Evolutionary conservation across 2,888 invertebrate species (phyloP).

Genomic region (Panzeria rudis): DNA sequence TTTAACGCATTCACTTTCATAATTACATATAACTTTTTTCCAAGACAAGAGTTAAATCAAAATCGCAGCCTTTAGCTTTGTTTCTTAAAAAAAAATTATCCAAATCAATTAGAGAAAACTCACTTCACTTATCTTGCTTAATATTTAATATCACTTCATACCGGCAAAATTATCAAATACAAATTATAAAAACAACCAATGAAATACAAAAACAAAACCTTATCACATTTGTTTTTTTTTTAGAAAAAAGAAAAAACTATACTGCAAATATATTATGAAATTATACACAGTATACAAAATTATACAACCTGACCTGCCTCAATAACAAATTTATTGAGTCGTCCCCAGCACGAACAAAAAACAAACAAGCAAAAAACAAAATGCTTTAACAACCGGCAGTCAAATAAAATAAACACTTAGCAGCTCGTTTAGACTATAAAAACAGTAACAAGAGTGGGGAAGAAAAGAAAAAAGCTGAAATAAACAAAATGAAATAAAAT

Average conservation of each 20-base stretch:
- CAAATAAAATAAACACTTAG: conserved; percentile 40
- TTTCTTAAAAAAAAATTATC: too few species aligned
- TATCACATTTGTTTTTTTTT: conserved; percentile 46
- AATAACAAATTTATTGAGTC: conserved; percentile 53
- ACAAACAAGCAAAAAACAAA: conserved; percentile 7
- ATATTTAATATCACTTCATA: conserved; percentile 4
- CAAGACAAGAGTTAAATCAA: too few species aligned
- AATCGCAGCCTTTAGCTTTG: too few species aligned
- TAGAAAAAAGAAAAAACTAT: background rate
- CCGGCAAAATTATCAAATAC: background rate
- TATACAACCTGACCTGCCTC: conserved; percentile 50
- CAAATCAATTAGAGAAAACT: background rate
- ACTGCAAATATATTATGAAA: conserved; percentile 25
- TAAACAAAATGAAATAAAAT: conserved; percentile 30
- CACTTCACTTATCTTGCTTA: background rate
- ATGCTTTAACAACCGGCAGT: conserved; percentile 14
- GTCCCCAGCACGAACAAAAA: background rate
- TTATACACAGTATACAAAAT: conserved; percentile 26
- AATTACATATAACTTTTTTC: too few species aligned
- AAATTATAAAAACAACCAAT: background rate
- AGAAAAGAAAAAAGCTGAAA: background rate
- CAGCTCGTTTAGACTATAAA: conserved; percentile 33
- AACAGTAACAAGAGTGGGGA: conserved; percentile 18
- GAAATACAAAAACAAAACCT: conserved; percentile 26
- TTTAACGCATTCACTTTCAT: too few species aligned